Percentiles rank a stretch among this genome's conserved stretches.
Conservation (phyloP, 2,113 vertebrate genomes). For the Porphyrio hochstetteri region DNA sequence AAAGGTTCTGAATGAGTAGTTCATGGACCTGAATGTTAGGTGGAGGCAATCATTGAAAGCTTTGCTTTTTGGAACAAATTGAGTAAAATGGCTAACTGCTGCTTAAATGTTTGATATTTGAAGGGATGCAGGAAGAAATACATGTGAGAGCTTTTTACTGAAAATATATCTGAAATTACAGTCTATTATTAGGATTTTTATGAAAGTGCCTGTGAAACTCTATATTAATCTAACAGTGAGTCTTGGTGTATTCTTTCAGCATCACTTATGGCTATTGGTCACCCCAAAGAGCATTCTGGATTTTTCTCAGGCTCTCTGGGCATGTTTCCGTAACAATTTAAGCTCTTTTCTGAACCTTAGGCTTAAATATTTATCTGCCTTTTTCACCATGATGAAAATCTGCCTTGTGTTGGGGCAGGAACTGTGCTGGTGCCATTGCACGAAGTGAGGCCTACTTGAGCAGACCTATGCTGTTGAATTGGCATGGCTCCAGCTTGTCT, state of each 20-base stretch:
- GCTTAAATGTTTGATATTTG: background rate
- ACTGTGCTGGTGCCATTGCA: background rate
- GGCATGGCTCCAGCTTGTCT: background rate
- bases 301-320: accelerated
- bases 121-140: background rate
- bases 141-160: background rate
- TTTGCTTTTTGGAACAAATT: background rate
- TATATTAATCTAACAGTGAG: background rate
- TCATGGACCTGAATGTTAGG: background rate
- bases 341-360: background rate
- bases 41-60: background rate
- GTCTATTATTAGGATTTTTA: background rate
- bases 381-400: background rate
- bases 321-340: background rate
- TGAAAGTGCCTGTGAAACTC: background rate
- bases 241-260: background rate
- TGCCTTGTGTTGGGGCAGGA: background rate
- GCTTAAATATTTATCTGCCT: background rate
- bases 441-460: no score
- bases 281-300: background rate
- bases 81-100: background rate
- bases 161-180: background rate
- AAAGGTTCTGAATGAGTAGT: background rate
- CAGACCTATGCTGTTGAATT: background rate
- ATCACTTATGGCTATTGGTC: background rate